Evolutionary conservation across 2,797 vertebrate species (phyloP).

Genomic region (Odontamblyopus rebecca): DNA sequence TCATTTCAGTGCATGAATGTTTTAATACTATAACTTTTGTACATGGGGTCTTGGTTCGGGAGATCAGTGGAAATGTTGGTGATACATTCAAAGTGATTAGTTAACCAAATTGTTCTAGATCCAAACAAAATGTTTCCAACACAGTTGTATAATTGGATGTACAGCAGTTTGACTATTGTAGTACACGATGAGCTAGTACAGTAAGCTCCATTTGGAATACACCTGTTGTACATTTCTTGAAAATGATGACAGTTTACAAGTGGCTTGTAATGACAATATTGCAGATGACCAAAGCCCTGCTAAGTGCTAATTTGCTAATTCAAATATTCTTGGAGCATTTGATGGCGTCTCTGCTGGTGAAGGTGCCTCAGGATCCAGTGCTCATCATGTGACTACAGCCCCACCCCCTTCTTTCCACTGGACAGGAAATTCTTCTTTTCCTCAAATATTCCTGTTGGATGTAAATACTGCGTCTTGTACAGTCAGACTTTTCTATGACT

Average conservation of each 20-base stretch:
- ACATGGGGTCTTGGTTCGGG: neutral
- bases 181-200: neutral
- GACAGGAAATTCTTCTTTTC: conserved; percentile 3
- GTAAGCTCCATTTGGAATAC: neutral
- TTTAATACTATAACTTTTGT: neutral
- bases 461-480: conserved; percentile 70
- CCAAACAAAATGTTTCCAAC: neutral
- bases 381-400: conserved; percentile 47
- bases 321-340: conserved; percentile 41
- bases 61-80: neutral
- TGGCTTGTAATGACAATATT: neutral
- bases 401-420: conserved; percentile 8
- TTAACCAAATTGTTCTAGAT: neutral
- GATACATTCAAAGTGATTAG: neutral
- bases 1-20: conserved; percentile 1
- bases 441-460: conserved; percentile 51
- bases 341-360: conserved; percentile 38
- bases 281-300: conserved; percentile 3
- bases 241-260: neutral
- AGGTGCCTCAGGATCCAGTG: conserved; percentile 52
- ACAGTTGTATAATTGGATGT: neutral
- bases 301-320: conserved; percentile 3
- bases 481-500: conserved; percentile 63
- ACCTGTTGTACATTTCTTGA: neutral
- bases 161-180: neutral